phyloP scores from a whole-genome alignment of 2,797 vertebrate genomes.

The Discoglossus pictus region DNA sequence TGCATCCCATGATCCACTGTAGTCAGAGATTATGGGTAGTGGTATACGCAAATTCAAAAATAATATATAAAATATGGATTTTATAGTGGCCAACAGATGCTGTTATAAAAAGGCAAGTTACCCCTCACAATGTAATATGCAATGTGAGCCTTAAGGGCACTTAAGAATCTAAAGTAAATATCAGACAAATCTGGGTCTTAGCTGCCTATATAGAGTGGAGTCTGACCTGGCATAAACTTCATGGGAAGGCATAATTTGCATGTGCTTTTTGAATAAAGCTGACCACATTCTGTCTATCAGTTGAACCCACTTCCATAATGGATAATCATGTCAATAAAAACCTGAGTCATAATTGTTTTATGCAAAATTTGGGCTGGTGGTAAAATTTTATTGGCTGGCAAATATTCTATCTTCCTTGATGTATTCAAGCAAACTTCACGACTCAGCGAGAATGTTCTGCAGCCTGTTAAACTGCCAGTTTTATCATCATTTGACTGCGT shows the following conservation, averaged over 20 bases:
- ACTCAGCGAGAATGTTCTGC: constrained; percentile 7
- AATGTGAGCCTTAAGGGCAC: constrained; percentile 20
- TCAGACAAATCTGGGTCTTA: constrained; percentile 11
- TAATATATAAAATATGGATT: too few relatives aligned
- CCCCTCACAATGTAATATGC: constrained; percentile 6
- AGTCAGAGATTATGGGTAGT: too few relatives aligned
- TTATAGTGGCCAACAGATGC: not conserved
- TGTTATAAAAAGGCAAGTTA: not conserved
- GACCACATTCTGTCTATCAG: not conserved
- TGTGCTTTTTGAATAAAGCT: not conserved
- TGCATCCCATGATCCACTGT: too few relatives aligned
- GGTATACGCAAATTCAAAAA: too few relatives aligned
- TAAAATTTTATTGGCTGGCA: constrained; percentile 2
- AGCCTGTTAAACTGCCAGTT: constrained; percentile 9
- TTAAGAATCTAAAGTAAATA: constrained; percentile 4
- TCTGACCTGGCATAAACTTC: not conserved
- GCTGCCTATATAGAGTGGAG: not conserved
- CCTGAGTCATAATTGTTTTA: not conserved
- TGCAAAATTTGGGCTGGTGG: not conserved
- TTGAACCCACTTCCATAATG: not conserved
- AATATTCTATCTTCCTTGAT: not conserved
- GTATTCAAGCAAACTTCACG: constrained; percentile 1
- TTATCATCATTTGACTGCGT: constrained; percentile 10
- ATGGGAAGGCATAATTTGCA: constrained; percentile 2
- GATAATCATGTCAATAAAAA: not conserved